Conservation (phyloP, 1,140 invertebrate species). For the Drosophila fuyamai region DNA sequence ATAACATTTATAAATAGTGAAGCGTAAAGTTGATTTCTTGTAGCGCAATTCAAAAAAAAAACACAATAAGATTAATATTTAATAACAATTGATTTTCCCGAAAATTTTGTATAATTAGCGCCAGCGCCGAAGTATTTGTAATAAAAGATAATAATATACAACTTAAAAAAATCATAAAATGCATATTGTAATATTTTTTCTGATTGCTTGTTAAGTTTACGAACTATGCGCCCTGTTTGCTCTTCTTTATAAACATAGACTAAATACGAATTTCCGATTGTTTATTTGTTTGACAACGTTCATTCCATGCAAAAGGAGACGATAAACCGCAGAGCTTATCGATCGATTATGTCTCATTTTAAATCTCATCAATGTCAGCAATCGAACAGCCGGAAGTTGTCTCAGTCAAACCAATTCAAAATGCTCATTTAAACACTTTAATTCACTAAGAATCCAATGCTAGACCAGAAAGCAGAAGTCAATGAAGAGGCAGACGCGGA, state of each 20-base stretch:
- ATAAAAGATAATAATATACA: constrained; percentile 70
- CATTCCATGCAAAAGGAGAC: constrained; percentile 74
- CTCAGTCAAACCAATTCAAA: constrained; percentile 47
- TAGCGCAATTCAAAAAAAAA: constrained; percentile 71
- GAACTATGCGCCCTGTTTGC: constrained; percentile 43
- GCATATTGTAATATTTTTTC: constrained; percentile 65
- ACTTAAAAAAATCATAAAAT: constrained; percentile 32
- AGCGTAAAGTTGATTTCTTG: constrained; percentile 70
- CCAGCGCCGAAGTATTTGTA: constrained; percentile 76
- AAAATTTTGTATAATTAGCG: constrained; percentile 65
- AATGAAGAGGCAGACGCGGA: constrained; percentile 35
- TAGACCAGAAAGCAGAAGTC: constrained; percentile 32
- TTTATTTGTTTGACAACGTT: constrained; percentile 65
- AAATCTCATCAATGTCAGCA: constrained; percentile 40
- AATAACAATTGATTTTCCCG: constrained; percentile 45
- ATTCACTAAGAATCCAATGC: constrained; percentile 58
- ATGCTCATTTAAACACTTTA: constrained; percentile 74
- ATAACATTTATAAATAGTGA: constrained; percentile 64
- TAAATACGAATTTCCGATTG: constrained; percentile 44
- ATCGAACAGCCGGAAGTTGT: constrained; percentile 43
- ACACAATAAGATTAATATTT: constrained; percentile 38
- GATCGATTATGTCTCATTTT: constrained; percentile 38
- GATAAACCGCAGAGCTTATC: constrained; percentile 10
- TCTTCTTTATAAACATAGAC: constrained; percentile 36
- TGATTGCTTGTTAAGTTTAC: constrained; percentile 79